Conservation (phyloP, 1,140 invertebrate species). For the Amphibalanus amphitrite region DNA sequence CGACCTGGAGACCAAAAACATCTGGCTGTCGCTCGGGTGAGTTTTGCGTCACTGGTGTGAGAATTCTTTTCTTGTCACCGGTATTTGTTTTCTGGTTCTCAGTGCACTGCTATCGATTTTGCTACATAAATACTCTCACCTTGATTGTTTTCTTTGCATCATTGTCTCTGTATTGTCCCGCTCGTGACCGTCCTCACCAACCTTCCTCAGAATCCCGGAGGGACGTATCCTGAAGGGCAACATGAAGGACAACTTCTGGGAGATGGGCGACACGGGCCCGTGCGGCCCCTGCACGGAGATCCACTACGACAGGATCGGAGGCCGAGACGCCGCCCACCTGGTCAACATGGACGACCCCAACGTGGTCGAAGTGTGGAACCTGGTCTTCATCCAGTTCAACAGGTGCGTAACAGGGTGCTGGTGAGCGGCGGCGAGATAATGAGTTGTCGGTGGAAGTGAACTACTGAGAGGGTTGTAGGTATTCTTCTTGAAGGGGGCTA, state of each 20-base stretch:
- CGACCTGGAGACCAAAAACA: slow-evolving; percentile 78
- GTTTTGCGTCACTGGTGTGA: slow-evolving; percentile 10
- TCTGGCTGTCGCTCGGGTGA: slow-evolving; percentile 58
- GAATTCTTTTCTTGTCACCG: no score
- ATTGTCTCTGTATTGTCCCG: no score
- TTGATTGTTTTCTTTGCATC: no score
- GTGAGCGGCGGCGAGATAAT: no score
- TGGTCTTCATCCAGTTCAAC: slow-evolving; percentile 99
- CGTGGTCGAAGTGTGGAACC: slow-evolving; percentile 99
- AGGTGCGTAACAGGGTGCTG: no score
- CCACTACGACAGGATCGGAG: slow-evolving; percentile 97
- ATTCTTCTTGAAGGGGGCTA: no score
- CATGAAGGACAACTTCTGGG: slow-evolving; percentile 99
- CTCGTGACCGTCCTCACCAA: no score
- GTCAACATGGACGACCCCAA: slow-evolving; percentile 98
- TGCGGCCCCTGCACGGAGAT: slow-evolving; percentile 98
- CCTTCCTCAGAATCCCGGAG: slow-evolving; percentile 19
- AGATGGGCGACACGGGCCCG: slow-evolving; percentile 99
- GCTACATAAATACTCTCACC: no score
- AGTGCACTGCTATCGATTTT: no score
- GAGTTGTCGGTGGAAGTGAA: no score
- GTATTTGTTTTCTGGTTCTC: no score
- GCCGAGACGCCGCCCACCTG: slow-evolving; percentile 66
- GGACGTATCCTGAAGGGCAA: slow-evolving; percentile 72
- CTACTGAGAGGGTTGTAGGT: no score